Percentiles rank a stretch among this genome's conserved stretches.
Evolutionary conservation across 2,113 vertebrate genomes (phyloP).

Genomic region (Chaetodon trifascialis): DNA sequence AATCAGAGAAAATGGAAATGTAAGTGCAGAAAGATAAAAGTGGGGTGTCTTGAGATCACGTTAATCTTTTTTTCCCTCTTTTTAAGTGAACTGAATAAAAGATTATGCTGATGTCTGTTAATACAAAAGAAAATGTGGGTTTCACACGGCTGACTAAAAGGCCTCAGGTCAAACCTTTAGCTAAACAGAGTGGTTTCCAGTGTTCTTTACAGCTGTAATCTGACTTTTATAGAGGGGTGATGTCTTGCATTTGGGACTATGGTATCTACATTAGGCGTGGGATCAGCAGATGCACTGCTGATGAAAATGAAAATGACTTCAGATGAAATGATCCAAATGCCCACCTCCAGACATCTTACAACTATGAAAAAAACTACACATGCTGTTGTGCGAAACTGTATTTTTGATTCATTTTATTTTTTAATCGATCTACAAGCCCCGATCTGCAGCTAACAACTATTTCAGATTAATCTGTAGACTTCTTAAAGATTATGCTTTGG

Average conservation of each 20-base stretch:
- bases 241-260: not conserved
- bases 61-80: slow-evolving; percentile 26
- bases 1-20: slow-evolving; percentile 52
- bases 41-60: slow-evolving; percentile 12
- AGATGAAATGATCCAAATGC: not conserved
- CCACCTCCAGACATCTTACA: not conserved
- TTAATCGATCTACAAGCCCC: too few species aligned
- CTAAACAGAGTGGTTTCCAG: slow-evolving; percentile 8
- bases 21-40: slow-evolving; percentile 36
- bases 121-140: slow-evolving; percentile 20
- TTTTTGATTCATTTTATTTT: not conserved
- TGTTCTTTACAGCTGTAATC: slow-evolving; percentile 21
- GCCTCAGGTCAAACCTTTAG: slow-evolving; percentile 4
- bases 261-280: not conserved
- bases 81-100: slow-evolving; percentile 43
- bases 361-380: not conserved
- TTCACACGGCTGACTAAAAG: slow-evolving; percentile 17
- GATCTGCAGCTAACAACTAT: too few species aligned
- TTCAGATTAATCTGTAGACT: too few species aligned
- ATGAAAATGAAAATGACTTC: too few species aligned
- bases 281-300: slow-evolving; percentile 16
- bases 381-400: not conserved
- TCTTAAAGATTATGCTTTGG: too few species aligned
- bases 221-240: not conserved
- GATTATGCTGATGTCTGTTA: slow-evolving; percentile 26